A percentile compares a stretch with the other conserved stretches of the same genome.
Evolutionary conservation across 2,797 vertebrate species (phyloP).

Genomic region (Lacerta bilineata): DNA sequence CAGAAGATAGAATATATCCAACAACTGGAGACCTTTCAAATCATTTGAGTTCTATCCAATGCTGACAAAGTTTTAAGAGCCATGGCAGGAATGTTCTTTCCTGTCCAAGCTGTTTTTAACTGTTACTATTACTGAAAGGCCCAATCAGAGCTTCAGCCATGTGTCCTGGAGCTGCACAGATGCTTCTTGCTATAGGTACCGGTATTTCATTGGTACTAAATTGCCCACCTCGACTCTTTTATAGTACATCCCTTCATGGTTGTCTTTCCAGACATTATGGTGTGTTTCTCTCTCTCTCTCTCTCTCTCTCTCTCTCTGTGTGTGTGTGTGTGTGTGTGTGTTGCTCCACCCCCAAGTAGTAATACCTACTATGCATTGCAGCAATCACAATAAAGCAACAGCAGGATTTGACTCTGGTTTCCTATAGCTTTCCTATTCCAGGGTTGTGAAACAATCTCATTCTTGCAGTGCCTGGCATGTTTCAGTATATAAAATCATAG

Average conservation of each 20-base stretch:
- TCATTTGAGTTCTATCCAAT: neutral
- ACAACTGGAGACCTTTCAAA: neutral
- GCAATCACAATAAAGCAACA: conserved; percentile 56
- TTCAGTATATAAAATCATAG: no score
- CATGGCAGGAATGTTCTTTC: neutral
- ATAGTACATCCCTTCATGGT: neutral
- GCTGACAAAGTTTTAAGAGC: neutral
- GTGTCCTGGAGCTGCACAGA: neutral
- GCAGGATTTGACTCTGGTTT: accelerated
- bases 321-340: no score
- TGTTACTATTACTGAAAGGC: neutral
- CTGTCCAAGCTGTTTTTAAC: neutral
- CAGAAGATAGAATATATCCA: neutral
- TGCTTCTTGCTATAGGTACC: neutral
- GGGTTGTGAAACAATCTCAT: neutral
- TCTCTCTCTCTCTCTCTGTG: no score
- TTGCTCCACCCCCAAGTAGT: neutral
- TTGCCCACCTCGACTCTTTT: neutral
- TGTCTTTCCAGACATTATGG: neutral
- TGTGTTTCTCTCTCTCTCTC: no score
- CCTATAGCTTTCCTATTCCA: neutral
- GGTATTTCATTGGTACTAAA: neutral
- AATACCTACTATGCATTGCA: neutral
- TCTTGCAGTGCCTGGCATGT: neutral
- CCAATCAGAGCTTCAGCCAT: neutral